phyloP scores from a whole-genome alignment of 2,113 vertebrate genomes.

The Chaetura pelagica region DNA sequence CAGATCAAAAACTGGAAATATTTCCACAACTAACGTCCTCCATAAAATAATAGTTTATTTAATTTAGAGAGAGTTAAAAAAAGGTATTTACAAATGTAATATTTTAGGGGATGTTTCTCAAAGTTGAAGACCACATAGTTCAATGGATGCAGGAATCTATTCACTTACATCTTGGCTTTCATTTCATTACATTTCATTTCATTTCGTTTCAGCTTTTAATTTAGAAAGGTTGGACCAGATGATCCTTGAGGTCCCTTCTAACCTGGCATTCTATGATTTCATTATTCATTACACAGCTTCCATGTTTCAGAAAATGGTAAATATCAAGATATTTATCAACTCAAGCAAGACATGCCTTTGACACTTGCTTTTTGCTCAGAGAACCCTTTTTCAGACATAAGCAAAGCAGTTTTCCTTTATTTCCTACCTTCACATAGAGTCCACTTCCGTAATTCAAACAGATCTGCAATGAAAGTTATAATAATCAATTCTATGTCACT shows the following conservation, averaged over 20 bases:
- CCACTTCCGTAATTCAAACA: constrained; percentile 70
- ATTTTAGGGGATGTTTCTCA: not conserved
- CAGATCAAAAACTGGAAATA: not conserved
- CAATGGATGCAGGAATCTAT: not conserved
- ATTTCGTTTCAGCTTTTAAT: too few species aligned
- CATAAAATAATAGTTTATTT: not conserved
- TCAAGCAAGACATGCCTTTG: not conserved
- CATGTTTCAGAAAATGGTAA: not conserved
- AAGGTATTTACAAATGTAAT: not conserved
- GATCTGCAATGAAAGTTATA: constrained; percentile 70
- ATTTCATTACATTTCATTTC: not conserved
- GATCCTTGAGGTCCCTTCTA: too few species aligned
- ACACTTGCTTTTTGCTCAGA: not conserved
- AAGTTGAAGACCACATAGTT: not conserved
- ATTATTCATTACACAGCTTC: not conserved
- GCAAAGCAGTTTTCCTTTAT: not conserved
- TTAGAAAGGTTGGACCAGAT: too few species aligned
- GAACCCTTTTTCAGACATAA: not conserved
- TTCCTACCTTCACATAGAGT: constrained; percentile 76
- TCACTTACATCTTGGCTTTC: not conserved
- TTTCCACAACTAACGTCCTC: not conserved
- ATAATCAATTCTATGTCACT: not conserved
- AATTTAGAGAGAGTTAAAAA: not conserved
- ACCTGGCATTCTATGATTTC: too few species aligned
- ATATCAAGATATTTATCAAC: not conserved